Conservation (phyloP, 1,140 invertebrate species). For the Pseudomyrmex gracilis region DNA sequence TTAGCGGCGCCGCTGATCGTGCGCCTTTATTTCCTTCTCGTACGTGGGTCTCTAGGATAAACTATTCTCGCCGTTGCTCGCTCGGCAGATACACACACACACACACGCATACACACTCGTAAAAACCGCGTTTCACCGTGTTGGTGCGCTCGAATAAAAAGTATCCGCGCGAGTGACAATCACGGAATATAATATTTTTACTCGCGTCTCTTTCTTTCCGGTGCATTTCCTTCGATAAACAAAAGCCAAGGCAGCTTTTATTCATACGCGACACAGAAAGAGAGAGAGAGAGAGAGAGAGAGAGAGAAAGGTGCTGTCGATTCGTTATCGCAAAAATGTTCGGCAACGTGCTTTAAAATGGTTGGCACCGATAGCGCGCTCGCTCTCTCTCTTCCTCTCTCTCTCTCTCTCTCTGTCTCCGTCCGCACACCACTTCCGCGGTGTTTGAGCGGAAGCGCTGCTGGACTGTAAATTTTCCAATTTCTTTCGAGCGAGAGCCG, state of each 20-base stretch:
- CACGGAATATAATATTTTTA: not conserved
- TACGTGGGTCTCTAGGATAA: slow-evolving; percentile 72
- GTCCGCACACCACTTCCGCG: slow-evolving; percentile 33
- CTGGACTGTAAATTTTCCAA: slow-evolving; percentile 58
- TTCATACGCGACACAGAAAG: slow-evolving; percentile 3
- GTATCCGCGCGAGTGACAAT: not conserved
- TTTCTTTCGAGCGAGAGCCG: slow-evolving; percentile 44
- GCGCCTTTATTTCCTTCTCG: slow-evolving; percentile 74
- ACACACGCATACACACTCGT: not conserved
- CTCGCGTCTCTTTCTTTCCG: not conserved
- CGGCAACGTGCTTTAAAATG: slow-evolving; percentile 28
- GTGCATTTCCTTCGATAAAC: slow-evolving; percentile 19
- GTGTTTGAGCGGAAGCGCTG: slow-evolving; percentile 45
- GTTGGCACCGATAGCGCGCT: slow-evolving; percentile 28
- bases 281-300: too few relatives aligned
- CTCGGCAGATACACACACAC: not conserved
- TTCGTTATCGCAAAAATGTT: slow-evolving; percentile 31
- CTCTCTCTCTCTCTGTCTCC: too few relatives aligned
- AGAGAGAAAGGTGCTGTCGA: not conserved
- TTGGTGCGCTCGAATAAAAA: not conserved
- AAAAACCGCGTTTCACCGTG: not conserved
- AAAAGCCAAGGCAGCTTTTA: slow-evolving; percentile 27
- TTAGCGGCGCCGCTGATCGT: slow-evolving; percentile 79
- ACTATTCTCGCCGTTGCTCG: not conserved
- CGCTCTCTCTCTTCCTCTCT: too few relatives aligned